A percentile compares a stretch with the other conserved stretches of the same genome.
phyloP scores from a whole-genome alignment of 2,888 invertebrate species.

The Ochropleura plecta region DNA sequence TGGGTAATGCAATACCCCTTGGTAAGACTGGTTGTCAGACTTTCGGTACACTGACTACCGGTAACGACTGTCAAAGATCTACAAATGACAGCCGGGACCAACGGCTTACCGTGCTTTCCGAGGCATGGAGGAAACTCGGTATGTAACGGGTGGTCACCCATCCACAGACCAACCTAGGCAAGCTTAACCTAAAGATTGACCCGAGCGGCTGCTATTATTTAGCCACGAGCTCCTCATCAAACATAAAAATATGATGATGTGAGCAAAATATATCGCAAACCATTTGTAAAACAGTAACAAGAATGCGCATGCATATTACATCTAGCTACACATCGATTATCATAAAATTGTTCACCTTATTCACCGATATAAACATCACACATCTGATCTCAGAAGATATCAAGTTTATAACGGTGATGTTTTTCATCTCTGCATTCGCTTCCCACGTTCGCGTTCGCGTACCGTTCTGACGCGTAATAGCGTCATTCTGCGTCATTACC shows the following conservation, averaged over 20 bases:
- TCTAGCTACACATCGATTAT: conserved; percentile 43
- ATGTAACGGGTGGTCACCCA: no score
- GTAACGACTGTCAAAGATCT: no score
- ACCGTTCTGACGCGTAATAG: conserved; percentile 58
- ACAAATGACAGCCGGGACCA: no score
- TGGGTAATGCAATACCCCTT: no score
- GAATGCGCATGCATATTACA: conserved; percentile 25
- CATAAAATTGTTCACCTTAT: conserved; percentile 51
- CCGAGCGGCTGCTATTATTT: no score
- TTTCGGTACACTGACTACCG: no score
- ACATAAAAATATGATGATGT: conserved; percentile 20
- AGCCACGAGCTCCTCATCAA: no score
- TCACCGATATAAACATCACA: conserved; percentile 12
- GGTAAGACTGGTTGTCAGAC: no score
- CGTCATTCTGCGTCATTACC: conserved; percentile 70
- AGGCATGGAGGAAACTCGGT: no score
- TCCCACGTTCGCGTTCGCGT: conserved; percentile 40
- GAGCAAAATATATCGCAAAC: conserved; percentile 22
- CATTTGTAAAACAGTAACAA: conserved; percentile 21
- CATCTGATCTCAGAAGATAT: conserved; percentile 31
- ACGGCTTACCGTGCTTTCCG: no score
- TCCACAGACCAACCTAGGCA: no score
- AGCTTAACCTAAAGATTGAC: no score
- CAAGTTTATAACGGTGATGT: conserved; percentile 50
- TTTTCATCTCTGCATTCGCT: conserved; percentile 49